Evolutionary conservation across 2,113 vertebrate species (phyloP).

Genomic region (Turdus rufiventris): DNA sequence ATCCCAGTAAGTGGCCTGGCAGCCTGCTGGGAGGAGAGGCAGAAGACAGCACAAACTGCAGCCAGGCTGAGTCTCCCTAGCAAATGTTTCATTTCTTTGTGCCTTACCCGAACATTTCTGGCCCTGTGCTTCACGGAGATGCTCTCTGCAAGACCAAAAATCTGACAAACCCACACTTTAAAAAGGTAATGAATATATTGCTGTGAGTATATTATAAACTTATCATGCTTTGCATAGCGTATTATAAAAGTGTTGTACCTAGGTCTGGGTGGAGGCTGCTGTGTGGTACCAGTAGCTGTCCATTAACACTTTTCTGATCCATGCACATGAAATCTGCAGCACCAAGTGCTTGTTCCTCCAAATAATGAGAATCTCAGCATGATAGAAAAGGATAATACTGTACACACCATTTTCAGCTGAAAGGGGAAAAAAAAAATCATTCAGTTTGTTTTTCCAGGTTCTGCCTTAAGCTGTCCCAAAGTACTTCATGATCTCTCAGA

Average conservation of each 20-base stretch:
- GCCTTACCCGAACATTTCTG: neutral
- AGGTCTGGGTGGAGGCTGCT: neutral
- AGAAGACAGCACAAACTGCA: neutral
- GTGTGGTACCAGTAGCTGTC: neutral
- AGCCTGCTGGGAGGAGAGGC: neutral
- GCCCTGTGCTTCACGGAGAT: neutral
- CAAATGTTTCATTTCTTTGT: neutral
- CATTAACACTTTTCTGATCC: neutral
- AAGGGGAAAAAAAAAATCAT: neutral
- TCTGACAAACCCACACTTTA: neutral
- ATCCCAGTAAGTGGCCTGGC: neutral
- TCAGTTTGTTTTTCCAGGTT: neutral
- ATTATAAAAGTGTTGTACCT: neutral
- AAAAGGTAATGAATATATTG: neutral
- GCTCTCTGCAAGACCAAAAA: neutral
- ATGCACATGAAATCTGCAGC: neutral
- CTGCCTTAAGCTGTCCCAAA: neutral
- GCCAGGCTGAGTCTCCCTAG: neutral
- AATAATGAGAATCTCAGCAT: neutral
- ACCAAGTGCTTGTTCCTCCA: neutral
- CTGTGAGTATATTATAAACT: neutral
- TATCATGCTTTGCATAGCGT: neutral
- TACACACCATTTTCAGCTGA: neutral
- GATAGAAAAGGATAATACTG: neutral
- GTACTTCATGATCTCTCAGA: neutral